Evolutionary conservation across 2,797 vertebrate species (phyloP).

Genomic region (Acanthurus tractus): DNA sequence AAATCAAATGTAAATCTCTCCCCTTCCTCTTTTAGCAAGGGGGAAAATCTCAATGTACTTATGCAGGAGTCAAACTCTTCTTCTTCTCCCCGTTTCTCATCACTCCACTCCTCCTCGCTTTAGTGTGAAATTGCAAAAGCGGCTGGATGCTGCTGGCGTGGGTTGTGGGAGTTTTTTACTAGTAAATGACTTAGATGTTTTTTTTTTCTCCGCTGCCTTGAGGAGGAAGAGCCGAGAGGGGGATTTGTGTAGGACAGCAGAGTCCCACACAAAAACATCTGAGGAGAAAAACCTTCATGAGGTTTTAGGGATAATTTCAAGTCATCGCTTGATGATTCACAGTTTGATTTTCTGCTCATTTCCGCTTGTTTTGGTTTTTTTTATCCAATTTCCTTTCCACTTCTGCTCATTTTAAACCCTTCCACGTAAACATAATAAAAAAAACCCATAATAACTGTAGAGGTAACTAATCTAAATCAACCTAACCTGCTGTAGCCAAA

Average conservation of each 20-base stretch:
- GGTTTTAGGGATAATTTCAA: constrained; percentile 14
- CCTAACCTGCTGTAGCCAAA: neutral
- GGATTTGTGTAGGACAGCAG: constrained; percentile 46
- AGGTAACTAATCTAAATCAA: neutral
- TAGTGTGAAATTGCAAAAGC: constrained; percentile 71
- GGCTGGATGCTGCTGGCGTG: constrained; percentile 52
- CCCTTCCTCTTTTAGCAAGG: constrained; percentile 16
- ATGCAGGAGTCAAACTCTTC: constrained; percentile 39
- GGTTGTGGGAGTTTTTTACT: constrained; percentile 63
- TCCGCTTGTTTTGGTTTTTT: neutral
- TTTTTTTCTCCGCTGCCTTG: constrained; percentile 31
- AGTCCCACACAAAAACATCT: constrained; percentile 44
- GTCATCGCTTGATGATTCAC: constrained; percentile 17
- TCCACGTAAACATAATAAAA: constrained; percentile 1
- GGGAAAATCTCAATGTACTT: constrained; percentile 3
- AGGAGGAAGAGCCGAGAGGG: constrained; percentile 33
- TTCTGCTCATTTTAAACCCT: neutral
- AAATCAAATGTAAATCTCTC: constrained; percentile 66
- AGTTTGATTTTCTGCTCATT: neutral
- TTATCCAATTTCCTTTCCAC: neutral
- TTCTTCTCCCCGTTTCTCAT: constrained; percentile 36
- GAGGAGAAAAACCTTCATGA: constrained; percentile 37
- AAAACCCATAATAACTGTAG: no score
- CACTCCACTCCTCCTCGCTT: constrained; percentile 43
- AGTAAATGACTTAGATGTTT: constrained; percentile 36